A percentile compares a stretch with the other conserved stretches of the same genome.
phyloP scores from a whole-genome alignment of 2,888 invertebrate species.

The Caenorhabditis angaria region DNA sequence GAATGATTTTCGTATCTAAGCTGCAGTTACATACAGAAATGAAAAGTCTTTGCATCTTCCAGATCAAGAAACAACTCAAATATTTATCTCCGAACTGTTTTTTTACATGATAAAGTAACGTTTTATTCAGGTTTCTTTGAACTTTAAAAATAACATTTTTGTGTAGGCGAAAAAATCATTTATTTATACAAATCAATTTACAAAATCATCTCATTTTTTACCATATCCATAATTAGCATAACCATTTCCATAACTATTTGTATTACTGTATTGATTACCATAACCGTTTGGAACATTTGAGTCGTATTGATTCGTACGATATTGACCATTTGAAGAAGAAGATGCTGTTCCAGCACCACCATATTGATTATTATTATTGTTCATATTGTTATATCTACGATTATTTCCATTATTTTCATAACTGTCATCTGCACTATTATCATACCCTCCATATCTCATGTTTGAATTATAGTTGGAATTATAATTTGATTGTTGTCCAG shows the following conservation, averaged over 20 bases:
- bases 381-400: too few species aligned
- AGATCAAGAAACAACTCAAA: too few species aligned
- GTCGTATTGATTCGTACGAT: conserved; percentile 24
- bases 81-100: too few species aligned
- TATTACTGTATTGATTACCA: conserved; percentile 7
- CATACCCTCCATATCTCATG: conserved; percentile 17
- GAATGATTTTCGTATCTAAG: too few species aligned
- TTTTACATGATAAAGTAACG: too few species aligned
- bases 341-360: background rate
- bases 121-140: too few species aligned
- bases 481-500: conserved; percentile 7
- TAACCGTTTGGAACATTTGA: conserved; percentile 20
- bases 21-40: too few species aligned
- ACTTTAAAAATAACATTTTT: too few species aligned
- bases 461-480: background rate
- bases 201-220: conserved; percentile 3
- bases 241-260: conserved; percentile 9
- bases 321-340: background rate
- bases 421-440: conserved; percentile 22
- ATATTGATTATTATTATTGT: background rate
- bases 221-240: conserved; percentile 22
- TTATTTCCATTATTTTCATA: background rate
- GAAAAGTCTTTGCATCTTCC: too few species aligned
- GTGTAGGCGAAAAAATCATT: too few species aligned
- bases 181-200: background rate